A percentile compares a stretch with the other conserved stretches of the same genome.
Conservation (phyloP, 2,797 vertebrate species). For the Passerculus sandwichensis region DNA sequence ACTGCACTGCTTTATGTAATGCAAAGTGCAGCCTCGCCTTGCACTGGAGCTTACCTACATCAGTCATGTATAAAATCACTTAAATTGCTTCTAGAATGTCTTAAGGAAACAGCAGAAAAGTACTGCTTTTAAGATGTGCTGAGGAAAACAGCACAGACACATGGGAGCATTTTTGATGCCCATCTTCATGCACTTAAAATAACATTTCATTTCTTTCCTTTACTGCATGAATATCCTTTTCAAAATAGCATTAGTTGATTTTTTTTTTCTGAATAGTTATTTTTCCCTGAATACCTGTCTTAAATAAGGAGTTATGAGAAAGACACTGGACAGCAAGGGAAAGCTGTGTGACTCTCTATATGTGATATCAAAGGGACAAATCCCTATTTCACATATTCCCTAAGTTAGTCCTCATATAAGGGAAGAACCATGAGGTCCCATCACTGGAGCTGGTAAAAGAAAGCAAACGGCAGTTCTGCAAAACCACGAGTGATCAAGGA, state of each 20-base stretch:
- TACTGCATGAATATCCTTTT: background rate
- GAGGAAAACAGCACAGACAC: background rate
- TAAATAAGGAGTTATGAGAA: background rate
- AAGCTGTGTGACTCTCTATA: background rate
- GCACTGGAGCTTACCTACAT: background rate
- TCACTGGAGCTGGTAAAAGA: background rate
- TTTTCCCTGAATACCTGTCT: background rate
- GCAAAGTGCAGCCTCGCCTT: background rate
- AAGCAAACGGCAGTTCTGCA: constrained; percentile 24
- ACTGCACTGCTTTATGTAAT: background rate
- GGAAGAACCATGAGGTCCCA: constrained; percentile 5
- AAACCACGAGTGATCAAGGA: constrained; percentile 27
- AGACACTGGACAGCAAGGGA: background rate
- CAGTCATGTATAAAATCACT: background rate
- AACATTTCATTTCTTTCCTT: background rate
- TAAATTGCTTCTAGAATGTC: background rate
- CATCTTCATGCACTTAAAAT: background rate
- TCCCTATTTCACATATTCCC: background rate
- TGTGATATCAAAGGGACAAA: background rate
- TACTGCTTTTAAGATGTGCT: background rate
- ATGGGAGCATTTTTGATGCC: background rate
- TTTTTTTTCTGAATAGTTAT: background rate
- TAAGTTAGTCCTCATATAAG: background rate
- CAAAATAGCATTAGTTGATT: background rate
- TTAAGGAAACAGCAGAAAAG: background rate